Percentiles rank a stretch among this genome's conserved stretches.
Conservation (phyloP, 2,113 vertebrate species). For the Odocoileus virginianus region DNA sequence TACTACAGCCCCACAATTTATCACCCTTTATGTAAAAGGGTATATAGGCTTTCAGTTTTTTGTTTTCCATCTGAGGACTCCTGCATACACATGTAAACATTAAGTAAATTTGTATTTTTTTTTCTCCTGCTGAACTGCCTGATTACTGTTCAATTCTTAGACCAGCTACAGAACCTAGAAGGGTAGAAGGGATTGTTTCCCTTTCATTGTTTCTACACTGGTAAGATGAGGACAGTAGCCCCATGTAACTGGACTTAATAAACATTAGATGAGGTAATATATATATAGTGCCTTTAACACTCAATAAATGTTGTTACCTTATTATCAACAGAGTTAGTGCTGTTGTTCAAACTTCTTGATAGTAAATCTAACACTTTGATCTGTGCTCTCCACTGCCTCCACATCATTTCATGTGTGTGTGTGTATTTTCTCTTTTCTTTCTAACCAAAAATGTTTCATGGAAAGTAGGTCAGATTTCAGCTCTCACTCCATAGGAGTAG, state of each 20-base stretch:
- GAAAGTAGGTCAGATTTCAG: conserved; percentile 63
- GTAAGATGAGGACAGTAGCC: background rate
- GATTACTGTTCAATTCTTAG: background rate
- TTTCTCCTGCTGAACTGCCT: background rate
- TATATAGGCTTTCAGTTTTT: background rate
- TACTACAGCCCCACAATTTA: background rate
- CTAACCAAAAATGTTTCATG: conserved; percentile 38
- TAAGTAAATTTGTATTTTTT: background rate
- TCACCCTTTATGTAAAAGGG: background rate
- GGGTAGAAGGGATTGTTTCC: background rate
- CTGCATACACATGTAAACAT: background rate
- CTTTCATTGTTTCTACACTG: background rate
- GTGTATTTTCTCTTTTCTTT: background rate
- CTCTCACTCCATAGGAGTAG: background rate
- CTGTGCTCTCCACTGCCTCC: background rate
- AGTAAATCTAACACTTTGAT: conserved; percentile 6
- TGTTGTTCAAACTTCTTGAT: background rate
- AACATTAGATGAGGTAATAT: background rate
- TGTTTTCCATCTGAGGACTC: background rate
- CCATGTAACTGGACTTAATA: background rate
- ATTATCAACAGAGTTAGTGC: background rate
- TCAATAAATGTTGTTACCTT: background rate
- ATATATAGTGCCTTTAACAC: background rate
- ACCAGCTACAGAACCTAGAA: background rate
- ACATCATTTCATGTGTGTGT: conserved; percentile 1